A percentile compares a stretch with the other conserved stretches of the same genome.
phyloP scores from a whole-genome alignment of 1,140 invertebrate species.

The Muscidifurax raptorellus region DNA sequence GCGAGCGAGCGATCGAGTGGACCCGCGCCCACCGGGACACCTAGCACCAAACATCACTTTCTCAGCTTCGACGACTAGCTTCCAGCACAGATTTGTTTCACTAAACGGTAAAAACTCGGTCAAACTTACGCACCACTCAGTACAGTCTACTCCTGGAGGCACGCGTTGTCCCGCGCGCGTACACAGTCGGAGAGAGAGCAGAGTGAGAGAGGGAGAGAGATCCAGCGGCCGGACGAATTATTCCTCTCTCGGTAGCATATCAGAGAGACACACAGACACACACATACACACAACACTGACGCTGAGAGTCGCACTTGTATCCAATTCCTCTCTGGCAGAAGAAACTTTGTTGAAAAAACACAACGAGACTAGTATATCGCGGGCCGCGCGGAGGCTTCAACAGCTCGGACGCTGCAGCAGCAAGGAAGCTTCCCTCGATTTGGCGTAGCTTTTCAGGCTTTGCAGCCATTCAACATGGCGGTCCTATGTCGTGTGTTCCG shows the following conservation, averaged over 20 bases:
- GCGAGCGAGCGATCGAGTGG: conserved; percentile 23
- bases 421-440: conserved; percentile 60
- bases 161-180: not conserved
- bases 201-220: not conserved
- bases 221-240: not conserved
- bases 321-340: too few relatives aligned
- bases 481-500: conserved; percentile 29
- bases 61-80: too few relatives aligned
- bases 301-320: not conserved
- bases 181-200: not conserved
- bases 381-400: too few relatives aligned
- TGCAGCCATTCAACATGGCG: conserved; percentile 55
- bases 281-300: too few relatives aligned
- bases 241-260: not conserved
- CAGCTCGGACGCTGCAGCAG: not conserved
- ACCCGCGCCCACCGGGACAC: not conserved
- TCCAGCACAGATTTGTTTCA: too few relatives aligned
- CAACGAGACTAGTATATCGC: too few relatives aligned
- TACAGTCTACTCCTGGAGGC: not conserved
- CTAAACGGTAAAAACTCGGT: too few relatives aligned
- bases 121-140: not conserved
- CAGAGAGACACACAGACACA: not conserved
- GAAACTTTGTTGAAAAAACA: too few relatives aligned
- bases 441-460: conserved; percentile 70
- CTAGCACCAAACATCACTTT: too few relatives aligned